phyloP scores from a whole-genome alignment of 2,888 invertebrate genomes.

The Marasmarcha lunaedactyla region DNA sequence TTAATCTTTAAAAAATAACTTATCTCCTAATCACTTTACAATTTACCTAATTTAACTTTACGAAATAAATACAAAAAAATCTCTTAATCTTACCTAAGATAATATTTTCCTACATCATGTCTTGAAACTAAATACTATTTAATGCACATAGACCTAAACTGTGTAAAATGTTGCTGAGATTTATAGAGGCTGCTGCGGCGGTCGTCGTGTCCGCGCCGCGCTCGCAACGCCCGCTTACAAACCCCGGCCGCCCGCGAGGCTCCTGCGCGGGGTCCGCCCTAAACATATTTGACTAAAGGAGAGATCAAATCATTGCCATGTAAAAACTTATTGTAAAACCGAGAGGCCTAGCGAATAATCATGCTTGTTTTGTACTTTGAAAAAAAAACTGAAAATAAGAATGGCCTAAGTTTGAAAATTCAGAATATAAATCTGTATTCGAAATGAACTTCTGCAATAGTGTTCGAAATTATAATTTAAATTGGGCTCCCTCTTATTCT shows the following conservation, averaged over 20 bases:
- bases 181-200: not conserved
- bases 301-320: slow-evolving; percentile 80
- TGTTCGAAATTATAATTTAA: too few species aligned
- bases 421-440: too few species aligned
- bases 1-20: slow-evolving; percentile 50
- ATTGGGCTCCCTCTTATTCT: too few species aligned
- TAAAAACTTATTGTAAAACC: slow-evolving; percentile 48
- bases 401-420: slow-evolving; percentile 17
- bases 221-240: not conserved
- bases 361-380: slow-evolving; percentile 56
- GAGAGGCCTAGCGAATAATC: slow-evolving; percentile 29
- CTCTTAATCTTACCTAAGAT: slow-evolving; percentile 58
- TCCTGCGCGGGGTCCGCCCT: slow-evolving; percentile 43
- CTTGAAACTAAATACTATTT: slow-evolving; percentile 62
- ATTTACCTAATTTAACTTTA: slow-evolving; percentile 69
- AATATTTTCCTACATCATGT: slow-evolving; percentile 66
- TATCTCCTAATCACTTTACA: slow-evolving; percentile 65
- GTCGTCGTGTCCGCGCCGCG: too few species aligned
- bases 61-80: slow-evolving; percentile 70
- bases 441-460: too few species aligned
- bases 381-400: slow-evolving; percentile 27
- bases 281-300: slow-evolving; percentile 78
- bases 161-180: slow-evolving; percentile 22
- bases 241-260: not conserved
- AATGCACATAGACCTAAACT: slow-evolving; percentile 55